A percentile compares a stretch with the other conserved stretches of the same genome.
phyloP scores from a whole-genome alignment of 2,797 vertebrate species.

The Phrynocephalus guinanensis region DNA sequence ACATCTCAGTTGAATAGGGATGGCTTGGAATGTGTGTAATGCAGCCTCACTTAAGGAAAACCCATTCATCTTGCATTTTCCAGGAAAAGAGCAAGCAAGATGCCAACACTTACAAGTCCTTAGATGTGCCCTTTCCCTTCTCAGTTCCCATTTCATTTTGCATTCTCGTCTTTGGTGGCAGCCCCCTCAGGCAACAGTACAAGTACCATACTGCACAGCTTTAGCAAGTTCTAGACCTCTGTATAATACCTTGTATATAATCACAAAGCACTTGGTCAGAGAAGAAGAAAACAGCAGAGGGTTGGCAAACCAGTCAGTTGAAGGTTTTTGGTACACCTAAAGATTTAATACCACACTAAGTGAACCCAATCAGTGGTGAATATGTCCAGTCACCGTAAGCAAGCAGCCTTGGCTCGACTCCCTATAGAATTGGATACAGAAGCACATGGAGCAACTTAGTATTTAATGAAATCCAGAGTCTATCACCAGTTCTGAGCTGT shows the following conservation, averaged over 20 bases:
- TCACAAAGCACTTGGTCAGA: conserved; percentile 1
- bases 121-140: not conserved
- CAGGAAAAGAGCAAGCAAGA: conserved; percentile 17
- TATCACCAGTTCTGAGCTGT: not conserved
- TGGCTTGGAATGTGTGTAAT: not conserved
- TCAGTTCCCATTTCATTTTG: not conserved
- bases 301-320: not conserved
- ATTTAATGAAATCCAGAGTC: not conserved
- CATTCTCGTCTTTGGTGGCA: conserved; percentile 17
- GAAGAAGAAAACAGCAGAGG: accelerated
- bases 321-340: not conserved
- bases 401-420: not conserved
- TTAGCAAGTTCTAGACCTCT: conserved; percentile 7
- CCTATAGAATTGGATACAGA: not conserved
- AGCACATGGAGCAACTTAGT: not conserved
- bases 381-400: not conserved
- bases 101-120: not conserved
- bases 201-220: conserved; percentile 4
- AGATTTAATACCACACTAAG: not conserved
- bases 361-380: not conserved
- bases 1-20: conserved; percentile 25
- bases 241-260: not conserved
- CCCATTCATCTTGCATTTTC: not conserved
- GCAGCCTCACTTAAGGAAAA: not conserved
- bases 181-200: conserved; percentile 22